Base-by-base conservation (phyloP, 2,888 invertebrate species). In the Nematopogon swammerdamellus region DNA sequence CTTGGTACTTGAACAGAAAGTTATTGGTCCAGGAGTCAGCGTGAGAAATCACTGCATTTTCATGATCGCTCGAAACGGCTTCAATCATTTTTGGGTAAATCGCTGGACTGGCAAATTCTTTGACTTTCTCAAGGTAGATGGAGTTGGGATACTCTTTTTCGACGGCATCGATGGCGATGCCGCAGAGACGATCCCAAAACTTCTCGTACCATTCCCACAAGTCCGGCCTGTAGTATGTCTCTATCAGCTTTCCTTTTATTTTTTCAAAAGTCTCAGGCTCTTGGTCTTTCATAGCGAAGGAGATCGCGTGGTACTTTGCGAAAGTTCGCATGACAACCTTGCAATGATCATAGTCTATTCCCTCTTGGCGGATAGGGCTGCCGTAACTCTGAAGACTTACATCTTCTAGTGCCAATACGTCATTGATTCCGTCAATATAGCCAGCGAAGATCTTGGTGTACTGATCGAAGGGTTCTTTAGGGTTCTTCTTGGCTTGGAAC, bases 1-100 rank as follows among this genome's bases (percentile, higher is more conserved):
- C 55, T 4, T 61, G 53, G 49, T 72, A 72, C 44, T 81, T 80
- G 8, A 82, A 82, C 0, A 90, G 62, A 56, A 89, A 90, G 61
- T 91, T 90, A n/a, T 87, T 87, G 0, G 85, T 82, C 90, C 90
- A 90, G 42, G 84, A 83, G 61, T 91, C 90, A 0, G 89, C 90
- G 51, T 90, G 89, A 0, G 82, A 83, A 25, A 89, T 81, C 0
- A 85, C 85, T 0, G 82, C 76, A n/a, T 79, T 67, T 18, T 69
- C 68, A 17, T 61, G 59, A 57, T 51, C 54, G 1, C 68, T 65
- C 1, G 62, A 56, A 0, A 71, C 73, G 0, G 82, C 74, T 14
- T 67, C 63, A 1, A 75, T 64, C 66, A 82, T 67, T 47, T 76
- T 79, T 49, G 77, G 70, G 45, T 82, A 82, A 0, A 80, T 63